A percentile compares a stretch with the other conserved stretches of the same genome.
phyloP scores from a whole-genome alignment of 2,888 invertebrate species.

The Pristionchus fissidentatus region DNA sequence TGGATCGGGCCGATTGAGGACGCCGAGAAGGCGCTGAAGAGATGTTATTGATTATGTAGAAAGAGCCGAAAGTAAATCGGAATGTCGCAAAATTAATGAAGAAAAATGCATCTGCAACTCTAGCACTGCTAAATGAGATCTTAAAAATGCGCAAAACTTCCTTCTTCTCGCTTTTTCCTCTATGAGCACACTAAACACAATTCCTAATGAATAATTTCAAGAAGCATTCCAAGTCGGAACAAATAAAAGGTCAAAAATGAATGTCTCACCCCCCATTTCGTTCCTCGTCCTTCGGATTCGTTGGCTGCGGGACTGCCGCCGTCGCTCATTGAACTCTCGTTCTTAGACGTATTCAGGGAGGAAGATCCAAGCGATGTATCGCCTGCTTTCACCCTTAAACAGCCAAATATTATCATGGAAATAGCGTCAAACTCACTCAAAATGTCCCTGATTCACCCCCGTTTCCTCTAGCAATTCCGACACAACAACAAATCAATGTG shows the following conservation, averaged over 20 bases:
- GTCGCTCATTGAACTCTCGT: constrained; percentile 45
- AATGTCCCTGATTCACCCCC: no score
- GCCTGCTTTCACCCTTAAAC: constrained; percentile 44
- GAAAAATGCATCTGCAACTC: no score
- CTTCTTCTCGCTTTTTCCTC: no score
- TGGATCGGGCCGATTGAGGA: constrained; percentile 77
- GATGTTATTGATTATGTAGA: not conserved
- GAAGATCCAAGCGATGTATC: constrained; percentile 37
- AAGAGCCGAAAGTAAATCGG: not conserved
- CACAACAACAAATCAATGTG: no score
- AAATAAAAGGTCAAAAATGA: not conserved
- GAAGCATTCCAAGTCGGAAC: no score
- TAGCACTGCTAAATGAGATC: no score
- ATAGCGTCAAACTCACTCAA: no score
- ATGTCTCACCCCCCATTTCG: constrained; percentile 53
- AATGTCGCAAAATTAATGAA: not conserved
- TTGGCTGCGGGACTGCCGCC: constrained; percentile 11
- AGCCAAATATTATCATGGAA: no score
- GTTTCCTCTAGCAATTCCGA: no score
- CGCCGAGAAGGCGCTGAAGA: constrained; percentile 77
- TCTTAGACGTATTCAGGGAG: constrained; percentile 48
- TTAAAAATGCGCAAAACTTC: no score
- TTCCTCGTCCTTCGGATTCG: constrained; percentile 45
- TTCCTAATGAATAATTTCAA: no score
- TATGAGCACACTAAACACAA: no score